Conservation (phyloP, 2,113 vertebrate species). For the Mustela nigripes region DNA sequence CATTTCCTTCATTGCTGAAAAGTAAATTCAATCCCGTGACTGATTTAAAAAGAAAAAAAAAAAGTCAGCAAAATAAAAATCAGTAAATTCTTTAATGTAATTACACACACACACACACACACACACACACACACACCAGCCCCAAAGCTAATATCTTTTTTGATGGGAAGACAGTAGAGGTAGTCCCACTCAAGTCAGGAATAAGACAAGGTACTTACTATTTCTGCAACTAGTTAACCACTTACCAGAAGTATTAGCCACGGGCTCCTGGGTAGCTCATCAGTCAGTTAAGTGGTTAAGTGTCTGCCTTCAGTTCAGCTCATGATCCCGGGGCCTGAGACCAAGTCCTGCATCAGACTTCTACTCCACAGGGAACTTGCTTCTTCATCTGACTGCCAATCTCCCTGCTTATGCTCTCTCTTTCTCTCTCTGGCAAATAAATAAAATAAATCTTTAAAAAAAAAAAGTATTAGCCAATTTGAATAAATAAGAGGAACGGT, state of each 20-base stretch:
- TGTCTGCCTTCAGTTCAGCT: neutral
- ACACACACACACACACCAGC: neutral
- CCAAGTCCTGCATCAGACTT: too few species aligned
- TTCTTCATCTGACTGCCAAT: neutral
- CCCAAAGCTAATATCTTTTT: constrained; percentile 5
- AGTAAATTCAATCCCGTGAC: constrained; percentile 6
- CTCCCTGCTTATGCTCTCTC: neutral
- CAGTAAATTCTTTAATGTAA: neutral
- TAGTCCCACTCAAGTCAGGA: neutral
- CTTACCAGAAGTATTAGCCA: neutral
- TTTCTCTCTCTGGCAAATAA: neutral
- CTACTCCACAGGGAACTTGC: neutral
- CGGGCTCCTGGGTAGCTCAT: neutral
- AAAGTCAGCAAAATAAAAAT: constrained; percentile 28
- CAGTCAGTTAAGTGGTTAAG: neutral
- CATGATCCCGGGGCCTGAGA: neutral
- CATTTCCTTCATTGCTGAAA: constrained; percentile 51
- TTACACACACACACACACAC: neutral
- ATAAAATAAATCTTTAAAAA: neutral
- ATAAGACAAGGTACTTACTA: neutral
- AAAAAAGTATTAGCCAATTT: neutral
- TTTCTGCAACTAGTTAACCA: neutral
- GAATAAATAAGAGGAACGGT: neutral
- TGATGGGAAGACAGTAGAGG: neutral
- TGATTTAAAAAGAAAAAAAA: constrained; percentile 2